Evolutionary conservation across 2,888 invertebrate genomes (phyloP).

Genomic region (Volucella zonaria): DNA sequence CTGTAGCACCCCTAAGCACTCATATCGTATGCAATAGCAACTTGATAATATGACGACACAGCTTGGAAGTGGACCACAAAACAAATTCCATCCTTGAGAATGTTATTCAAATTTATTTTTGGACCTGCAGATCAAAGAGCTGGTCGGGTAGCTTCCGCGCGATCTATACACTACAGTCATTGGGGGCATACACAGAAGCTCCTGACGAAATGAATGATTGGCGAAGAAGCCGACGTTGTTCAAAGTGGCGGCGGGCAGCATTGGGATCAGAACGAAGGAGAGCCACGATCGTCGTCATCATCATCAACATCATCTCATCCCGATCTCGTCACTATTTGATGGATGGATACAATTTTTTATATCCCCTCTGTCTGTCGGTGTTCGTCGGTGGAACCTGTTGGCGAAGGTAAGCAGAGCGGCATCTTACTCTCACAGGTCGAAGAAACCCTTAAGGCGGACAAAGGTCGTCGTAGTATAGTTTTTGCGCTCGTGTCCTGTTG

Average conservation of each 20-base stretch:
- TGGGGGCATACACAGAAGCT: conserved; percentile 57
- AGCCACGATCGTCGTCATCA: conserved; percentile 65
- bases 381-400: conserved; percentile 52
- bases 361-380: conserved; percentile 15
- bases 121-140: conserved; percentile 63
- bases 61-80: conserved; percentile 27
- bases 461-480: conserved; percentile 70
- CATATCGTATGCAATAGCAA: conserved; percentile 32
- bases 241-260: conserved; percentile 34
- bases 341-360: conserved; percentile 64
- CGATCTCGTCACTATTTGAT: conserved; percentile 73
- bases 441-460: conserved; percentile 23
- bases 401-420: conserved; percentile 32
- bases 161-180: neutral
- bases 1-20: neutral
- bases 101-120: conserved; percentile 74
- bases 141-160: conserved; percentile 34
- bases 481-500: conserved; percentile 61
- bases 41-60: conserved; percentile 32
- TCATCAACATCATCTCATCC: conserved; percentile 63
- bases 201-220: conserved; percentile 73
- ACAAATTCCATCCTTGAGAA: conserved; percentile 70
- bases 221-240: conserved; percentile 52
- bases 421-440: conserved; percentile 39
- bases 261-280: neutral